Base-by-base conservation (phyloP, 2,113 vertebrate species). In the Muntiacus reevesi region DNA sequence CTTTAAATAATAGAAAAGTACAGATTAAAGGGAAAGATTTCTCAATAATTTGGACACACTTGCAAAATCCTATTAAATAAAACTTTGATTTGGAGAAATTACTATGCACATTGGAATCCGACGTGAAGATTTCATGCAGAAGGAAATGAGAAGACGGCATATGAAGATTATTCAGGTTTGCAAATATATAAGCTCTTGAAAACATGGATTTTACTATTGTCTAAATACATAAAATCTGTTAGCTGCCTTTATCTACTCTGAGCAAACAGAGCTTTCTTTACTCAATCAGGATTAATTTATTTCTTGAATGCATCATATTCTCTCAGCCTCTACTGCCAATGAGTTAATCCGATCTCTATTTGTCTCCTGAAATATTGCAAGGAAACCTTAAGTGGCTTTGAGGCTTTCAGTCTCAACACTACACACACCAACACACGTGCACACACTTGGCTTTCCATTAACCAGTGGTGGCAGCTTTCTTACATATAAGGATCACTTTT, bases 251-350 rank as follows among this genome's bases (percentile, higher is more conserved):
- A 95, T 59, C 55, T 86, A 85, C 45, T 90, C 74, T 95, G 47
- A 96, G 47, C 76, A 97, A 96, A 92, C 50, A 88, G 0, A 92
- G 84, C 89, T 97, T 96, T 94, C 84, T 87, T 84, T 79, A 87
- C 36, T 97, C 84, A 96, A 94, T 96, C 90, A 94, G 84, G 52
- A 97, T 54, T 87, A 95, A 97, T 94, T 96, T 96, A 88, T 87
- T 96, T 91, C 86, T 74, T 67, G 28, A 88, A 87, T 87, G 47
- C 54, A 85, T 91, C 50, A 76, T 64, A 85, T 60, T 21, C 47
- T 96, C 92, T 85, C 76, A 95, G 64, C 30, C 9, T 87, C n/a
- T 85, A 60, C 62, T 45, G 74, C 30, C 57, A 95, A 30, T 76
- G 64, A 97, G 85, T 67, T 83, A 93, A 96, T 93, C 91, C 23